Evolutionary conservation across 1,140 invertebrate species (phyloP).

Genomic region (Episyrphus balteatus): DNA sequence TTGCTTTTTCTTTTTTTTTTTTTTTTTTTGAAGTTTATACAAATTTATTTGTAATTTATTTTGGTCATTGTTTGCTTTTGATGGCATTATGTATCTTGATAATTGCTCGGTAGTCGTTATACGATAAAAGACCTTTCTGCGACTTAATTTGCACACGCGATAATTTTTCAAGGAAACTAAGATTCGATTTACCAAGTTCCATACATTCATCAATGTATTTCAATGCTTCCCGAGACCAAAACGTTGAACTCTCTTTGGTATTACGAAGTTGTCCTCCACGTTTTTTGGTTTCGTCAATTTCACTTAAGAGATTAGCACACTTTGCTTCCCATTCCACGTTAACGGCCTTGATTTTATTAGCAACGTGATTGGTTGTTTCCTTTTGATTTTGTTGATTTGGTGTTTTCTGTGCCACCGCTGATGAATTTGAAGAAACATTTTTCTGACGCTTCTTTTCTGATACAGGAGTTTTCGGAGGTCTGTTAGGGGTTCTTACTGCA

Average conservation of each 20-base stretch:
- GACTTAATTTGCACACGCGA: slow-evolving; percentile 21
- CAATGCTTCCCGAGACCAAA: slow-evolving; percentile 30
- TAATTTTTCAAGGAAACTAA: slow-evolving; percentile 16
- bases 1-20: too few species aligned
- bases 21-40: too few species aligned
- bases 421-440: too few species aligned
- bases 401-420: too few species aligned
- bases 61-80: neutral
- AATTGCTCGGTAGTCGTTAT: slow-evolving; percentile 31
- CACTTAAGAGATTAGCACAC: slow-evolving; percentile 10
- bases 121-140: slow-evolving; percentile 19
- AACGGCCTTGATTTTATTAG: neutral
- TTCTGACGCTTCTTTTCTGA: too few species aligned
- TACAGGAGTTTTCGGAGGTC: too few species aligned
- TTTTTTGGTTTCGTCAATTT: slow-evolving; percentile 2
- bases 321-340: slow-evolving; percentile 11
- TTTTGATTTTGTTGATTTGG: neutral
- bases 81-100: slow-evolving; percentile 14
- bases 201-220: slow-evolving; percentile 24
- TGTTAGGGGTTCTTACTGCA: too few species aligned
- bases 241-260: slow-evolving; percentile 18
- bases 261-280: slow-evolving; percentile 5
- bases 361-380: slow-evolving; percentile 8
- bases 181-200: slow-evolving; percentile 9
- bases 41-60: neutral